phyloP scores from a whole-genome alignment of 2,888 invertebrate genomes.

The Sesamia inferens region DNA sequence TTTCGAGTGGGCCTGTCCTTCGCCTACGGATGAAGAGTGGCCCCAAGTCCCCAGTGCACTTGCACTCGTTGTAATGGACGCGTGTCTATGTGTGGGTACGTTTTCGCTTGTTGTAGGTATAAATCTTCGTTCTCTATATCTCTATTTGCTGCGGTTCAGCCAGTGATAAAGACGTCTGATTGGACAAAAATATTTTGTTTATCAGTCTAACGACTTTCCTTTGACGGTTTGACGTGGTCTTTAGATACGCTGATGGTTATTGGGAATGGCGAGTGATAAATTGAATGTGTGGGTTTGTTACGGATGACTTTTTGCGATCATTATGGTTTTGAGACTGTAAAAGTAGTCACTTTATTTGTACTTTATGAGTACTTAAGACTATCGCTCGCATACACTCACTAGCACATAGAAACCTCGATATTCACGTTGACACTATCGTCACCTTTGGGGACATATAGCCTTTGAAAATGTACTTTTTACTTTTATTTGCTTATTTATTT shows the following conservation, averaged over 20 bases:
- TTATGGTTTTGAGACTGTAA: background rate
- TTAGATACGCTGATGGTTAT: slow-evolving; percentile 34
- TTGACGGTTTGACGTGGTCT: slow-evolving; percentile 28
- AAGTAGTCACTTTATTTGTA: background rate
- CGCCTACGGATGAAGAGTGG: background rate
- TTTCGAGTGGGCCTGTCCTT: background rate
- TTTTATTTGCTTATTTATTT: background rate
- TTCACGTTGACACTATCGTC: background rate
- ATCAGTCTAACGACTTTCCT: slow-evolving; percentile 45
- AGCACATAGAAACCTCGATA: background rate
- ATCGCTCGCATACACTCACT: background rate
- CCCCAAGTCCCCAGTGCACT: background rate
- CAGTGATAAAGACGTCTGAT: slow-evolving; percentile 26
- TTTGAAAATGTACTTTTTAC: background rate
- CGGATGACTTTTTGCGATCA: background rate
- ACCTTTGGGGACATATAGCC: background rate
- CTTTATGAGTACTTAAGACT: background rate
- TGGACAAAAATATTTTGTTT: slow-evolving; percentile 49
- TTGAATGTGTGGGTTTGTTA: slow-evolving; percentile 2
- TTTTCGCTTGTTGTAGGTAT: background rate
- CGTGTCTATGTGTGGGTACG: background rate
- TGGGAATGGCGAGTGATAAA: background rate
- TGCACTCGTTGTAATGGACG: background rate
- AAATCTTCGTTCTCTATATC: background rate
- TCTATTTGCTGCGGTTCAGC: slow-evolving; percentile 11